These are phyloP conservation scores for Nautilus pompilius DNA, from an alignment of 1,140 invertebrate genomes.

Conservation along the genomic window DNA sequence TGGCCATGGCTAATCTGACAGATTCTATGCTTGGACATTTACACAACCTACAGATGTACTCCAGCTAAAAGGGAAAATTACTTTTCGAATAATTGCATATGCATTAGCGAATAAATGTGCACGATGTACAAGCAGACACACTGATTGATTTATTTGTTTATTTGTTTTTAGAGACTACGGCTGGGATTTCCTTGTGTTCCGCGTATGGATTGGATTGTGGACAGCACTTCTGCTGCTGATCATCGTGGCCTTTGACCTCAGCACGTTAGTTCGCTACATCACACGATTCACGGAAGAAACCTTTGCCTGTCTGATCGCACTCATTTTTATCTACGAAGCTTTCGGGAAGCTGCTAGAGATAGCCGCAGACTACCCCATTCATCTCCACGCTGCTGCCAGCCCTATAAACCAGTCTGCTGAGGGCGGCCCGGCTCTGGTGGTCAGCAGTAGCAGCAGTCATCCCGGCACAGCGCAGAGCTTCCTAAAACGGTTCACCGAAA, in stretches of 20 bases:
- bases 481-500: no score
- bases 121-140: no score
- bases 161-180: constrained; percentile 61
- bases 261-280: constrained; percentile 96
- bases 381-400: background rate
- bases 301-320: constrained; percentile 96
- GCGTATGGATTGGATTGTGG: constrained; percentile 95
- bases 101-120: no score
- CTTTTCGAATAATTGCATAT: no score
- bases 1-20: no score
- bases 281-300: constrained; percentile 99
- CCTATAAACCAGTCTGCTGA: background rate
- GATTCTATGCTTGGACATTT: no score
- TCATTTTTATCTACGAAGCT: constrained; percentile 99
- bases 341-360: constrained; percentile 58
- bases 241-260: constrained; percentile 92
- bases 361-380: constrained; percentile 2
- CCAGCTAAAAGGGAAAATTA: no score
- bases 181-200: constrained; percentile 93
- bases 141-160: constrained; percentile 10
- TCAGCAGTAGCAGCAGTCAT: no score
- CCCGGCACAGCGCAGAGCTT: no score
- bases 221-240: constrained; percentile 80
- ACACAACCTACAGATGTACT: no score
- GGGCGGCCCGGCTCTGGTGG: background rate